Evolutionary conservation across 2,888 invertebrate species (phyloP).

Genomic region (Achlya flavicornis): DNA sequence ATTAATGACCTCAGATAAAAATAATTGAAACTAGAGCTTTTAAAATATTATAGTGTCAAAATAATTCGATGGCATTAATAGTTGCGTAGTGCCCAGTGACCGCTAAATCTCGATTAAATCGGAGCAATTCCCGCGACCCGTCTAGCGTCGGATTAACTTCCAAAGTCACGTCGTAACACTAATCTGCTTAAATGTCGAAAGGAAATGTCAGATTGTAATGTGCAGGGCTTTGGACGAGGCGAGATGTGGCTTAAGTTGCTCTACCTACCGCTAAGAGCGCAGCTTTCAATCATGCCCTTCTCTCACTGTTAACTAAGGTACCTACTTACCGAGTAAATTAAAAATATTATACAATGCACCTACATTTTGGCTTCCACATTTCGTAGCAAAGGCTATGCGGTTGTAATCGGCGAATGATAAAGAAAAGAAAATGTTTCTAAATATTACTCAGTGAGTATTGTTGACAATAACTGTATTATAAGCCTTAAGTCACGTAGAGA

Average conservation of each 20-base stretch:
- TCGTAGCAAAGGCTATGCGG: neutral
- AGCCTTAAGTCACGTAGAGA: slow-evolving; percentile 39
- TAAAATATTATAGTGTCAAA: neutral
- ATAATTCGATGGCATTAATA: slow-evolving; percentile 39
- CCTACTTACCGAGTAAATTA: neutral
- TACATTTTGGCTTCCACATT: neutral
- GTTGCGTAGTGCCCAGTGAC: slow-evolving; percentile 53
- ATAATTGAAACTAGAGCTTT: neutral
- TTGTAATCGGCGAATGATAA: neutral
- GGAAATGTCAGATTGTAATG: slow-evolving; percentile 84
- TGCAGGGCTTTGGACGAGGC: slow-evolving; percentile 68
- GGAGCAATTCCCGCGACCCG: slow-evolving; percentile 77
- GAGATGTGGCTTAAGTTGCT: slow-evolving; percentile 71
- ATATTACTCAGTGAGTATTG: slow-evolving; percentile 13
- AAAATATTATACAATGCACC: neutral
- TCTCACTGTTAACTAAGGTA: slow-evolving; percentile 20
- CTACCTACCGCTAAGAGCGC: slow-evolving; percentile 66
- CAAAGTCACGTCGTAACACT: slow-evolving; percentile 77
- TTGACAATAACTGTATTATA: slow-evolving; percentile 34
- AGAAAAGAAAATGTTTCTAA: neutral
- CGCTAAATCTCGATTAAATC: slow-evolving; percentile 76
- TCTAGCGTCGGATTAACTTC: slow-evolving; percentile 81
- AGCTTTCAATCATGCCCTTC: slow-evolving; percentile 52
- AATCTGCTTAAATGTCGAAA: slow-evolving; percentile 83
- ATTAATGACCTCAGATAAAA: neutral